Percentiles rank a stretch among this genome's conserved stretches.
These are phyloP conservation scores for Macropodus opercularis DNA, from an alignment of 2,797 vertebrate genomes.

Conservation along the genomic window DNA sequence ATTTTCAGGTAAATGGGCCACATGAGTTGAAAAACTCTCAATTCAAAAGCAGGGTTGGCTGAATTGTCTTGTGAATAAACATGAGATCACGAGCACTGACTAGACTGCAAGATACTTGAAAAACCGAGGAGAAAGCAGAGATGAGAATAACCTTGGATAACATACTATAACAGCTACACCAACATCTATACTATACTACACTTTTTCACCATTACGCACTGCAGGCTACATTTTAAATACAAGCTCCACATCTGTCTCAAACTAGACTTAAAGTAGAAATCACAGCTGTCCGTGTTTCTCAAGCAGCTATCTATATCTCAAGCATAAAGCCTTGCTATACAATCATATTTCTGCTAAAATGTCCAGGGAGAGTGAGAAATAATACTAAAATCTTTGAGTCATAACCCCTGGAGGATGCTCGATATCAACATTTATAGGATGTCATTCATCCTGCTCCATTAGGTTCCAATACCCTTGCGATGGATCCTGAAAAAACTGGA, in stretches of 20 bases:
- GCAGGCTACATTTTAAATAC: neutral
- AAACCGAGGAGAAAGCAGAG: slow-evolving; percentile 3
- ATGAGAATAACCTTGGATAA: slow-evolving; percentile 25
- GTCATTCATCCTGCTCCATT: slow-evolving; percentile 19
- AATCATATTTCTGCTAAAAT: slow-evolving; percentile 7
- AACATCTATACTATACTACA: neutral
- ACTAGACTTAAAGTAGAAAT: slow-evolving; percentile 2
- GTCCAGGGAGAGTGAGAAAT: slow-evolving; percentile 1
- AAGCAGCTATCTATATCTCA: slow-evolving; percentile 8
- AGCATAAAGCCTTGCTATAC: neutral
- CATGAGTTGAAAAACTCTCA: slow-evolving; percentile 7
- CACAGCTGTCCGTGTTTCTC: too few relatives aligned
- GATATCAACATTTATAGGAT: neutral
- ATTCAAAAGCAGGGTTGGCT: slow-evolving; percentile 17
- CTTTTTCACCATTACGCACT: neutral
- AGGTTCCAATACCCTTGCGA: slow-evolving; percentile 7
- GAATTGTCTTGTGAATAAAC: slow-evolving; percentile 28
- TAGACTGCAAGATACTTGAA: neutral
- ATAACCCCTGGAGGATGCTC: slow-evolving; percentile 3
- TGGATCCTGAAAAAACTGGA: too few relatives aligned
- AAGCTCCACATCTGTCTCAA: neutral
- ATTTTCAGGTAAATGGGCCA: slow-evolving; percentile 43
- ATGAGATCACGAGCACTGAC: neutral
- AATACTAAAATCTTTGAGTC: slow-evolving; percentile 16
- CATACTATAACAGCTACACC: neutral